phyloP scores from a whole-genome alignment of 2,888 invertebrate genomes.

The Girardia tigrina region DNA sequence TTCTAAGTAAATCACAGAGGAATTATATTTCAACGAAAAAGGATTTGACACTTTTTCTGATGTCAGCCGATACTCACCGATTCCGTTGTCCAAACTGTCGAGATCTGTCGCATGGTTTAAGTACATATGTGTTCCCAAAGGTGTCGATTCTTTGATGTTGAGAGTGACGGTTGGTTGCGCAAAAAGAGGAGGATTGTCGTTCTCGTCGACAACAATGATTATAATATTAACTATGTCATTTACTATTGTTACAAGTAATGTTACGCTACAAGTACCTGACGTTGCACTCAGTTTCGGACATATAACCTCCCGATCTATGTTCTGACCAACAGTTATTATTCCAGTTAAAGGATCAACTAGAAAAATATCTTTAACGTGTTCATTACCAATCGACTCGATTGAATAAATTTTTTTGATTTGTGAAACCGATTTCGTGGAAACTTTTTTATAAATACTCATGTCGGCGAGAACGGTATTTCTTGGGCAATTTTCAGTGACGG shows the following conservation, averaged over 20 bases:
- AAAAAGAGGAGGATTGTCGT: neutral
- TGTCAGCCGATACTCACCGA: neutral
- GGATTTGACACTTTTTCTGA: neutral
- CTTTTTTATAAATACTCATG: neutral
- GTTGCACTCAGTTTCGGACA: neutral
- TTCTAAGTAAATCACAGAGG: neutral
- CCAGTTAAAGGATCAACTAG: neutral
- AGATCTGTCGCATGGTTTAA: neutral
- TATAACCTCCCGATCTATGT: neutral
- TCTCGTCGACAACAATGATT: conserved; percentile 1
- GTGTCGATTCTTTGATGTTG: neutral
- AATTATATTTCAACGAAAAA: neutral
- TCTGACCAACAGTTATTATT: neutral
- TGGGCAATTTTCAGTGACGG: neutral
- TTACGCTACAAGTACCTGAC: neutral
- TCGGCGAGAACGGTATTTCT: neutral
- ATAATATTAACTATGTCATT: neutral
- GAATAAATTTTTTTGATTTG: neutral
- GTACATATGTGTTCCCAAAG: neutral
- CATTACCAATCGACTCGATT: neutral
- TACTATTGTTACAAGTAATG: neutral
- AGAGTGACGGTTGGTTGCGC: neutral
- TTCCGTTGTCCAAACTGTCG: neutral
- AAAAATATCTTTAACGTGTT: neutral
- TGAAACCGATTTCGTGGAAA: neutral